These are phyloP conservation scores for Pseudochromis fuscus DNA, from an alignment of 2,797 vertebrate species.

Conservation along the genomic window DNA sequence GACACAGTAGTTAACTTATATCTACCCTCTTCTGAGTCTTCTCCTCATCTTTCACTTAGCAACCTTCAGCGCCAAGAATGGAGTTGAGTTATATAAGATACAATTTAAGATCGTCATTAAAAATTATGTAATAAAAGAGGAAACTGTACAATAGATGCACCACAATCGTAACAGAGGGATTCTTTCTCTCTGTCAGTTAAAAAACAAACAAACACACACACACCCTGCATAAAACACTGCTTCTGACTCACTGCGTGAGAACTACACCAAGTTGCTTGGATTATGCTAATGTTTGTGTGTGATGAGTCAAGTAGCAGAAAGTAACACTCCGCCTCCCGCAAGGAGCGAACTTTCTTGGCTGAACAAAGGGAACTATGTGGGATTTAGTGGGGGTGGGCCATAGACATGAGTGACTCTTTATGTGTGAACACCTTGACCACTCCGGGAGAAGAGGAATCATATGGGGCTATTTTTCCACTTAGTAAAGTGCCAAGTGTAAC, in stretches of 20 bases:
- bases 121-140: constrained; percentile 46
- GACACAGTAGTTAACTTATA: constrained; percentile 34
- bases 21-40: constrained; percentile 28
- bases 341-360: constrained; percentile 57
- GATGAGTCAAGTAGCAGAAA: constrained; percentile 59
- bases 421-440: constrained; percentile 19
- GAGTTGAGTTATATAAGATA: constrained; percentile 61
- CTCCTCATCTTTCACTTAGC: constrained; percentile 52
- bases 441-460: constrained; percentile 20
- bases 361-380: constrained; percentile 47
- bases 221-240: constrained; percentile 42
- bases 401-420: constrained; percentile 38
- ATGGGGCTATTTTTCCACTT: constrained; percentile 21
- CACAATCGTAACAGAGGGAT: constrained; percentile 19
- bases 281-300: constrained; percentile 58
- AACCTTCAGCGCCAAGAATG: constrained; percentile 50
- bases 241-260: constrained; percentile 58
- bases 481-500: not conserved
- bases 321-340: constrained; percentile 47
- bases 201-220: constrained; percentile 31
- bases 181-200: constrained; percentile 15
- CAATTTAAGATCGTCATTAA: constrained; percentile 43
- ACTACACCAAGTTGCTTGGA: constrained; percentile 39
- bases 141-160: constrained; percentile 25
- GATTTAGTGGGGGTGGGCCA: constrained; percentile 42